These are phyloP conservation scores for Mythimna impura DNA, from an alignment of 2,888 invertebrate species.

Conservation along the genomic window DNA sequence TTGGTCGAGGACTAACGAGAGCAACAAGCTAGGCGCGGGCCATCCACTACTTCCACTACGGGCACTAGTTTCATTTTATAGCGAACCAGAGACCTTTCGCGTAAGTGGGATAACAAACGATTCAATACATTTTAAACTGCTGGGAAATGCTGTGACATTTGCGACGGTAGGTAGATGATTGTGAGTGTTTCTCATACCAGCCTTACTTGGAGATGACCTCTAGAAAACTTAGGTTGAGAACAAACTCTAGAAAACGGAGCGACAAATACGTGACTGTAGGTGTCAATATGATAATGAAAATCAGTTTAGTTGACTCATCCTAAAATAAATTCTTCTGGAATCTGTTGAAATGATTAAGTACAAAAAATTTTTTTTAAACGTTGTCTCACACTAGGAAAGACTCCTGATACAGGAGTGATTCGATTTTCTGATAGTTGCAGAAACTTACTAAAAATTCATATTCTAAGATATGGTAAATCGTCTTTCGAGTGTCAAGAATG, in stretches of 20 bases:
- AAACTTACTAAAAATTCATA: too few relatives aligned
- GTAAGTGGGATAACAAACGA: slow-evolving; percentile 24
- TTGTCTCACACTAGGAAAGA: too few relatives aligned
- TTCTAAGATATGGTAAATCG: too few relatives aligned
- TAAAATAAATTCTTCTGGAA: not conserved
- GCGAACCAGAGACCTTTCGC: slow-evolving; percentile 28
- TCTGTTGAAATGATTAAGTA: too few relatives aligned
- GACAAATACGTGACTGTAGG: not conserved
- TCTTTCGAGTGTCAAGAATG: too few relatives aligned
- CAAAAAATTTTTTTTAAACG: too few relatives aligned
- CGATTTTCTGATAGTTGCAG: too few relatives aligned
- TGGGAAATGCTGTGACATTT: slow-evolving; percentile 17
- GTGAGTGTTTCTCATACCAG: not conserved
- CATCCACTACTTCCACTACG: slow-evolving; percentile 17
- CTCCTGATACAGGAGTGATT: too few relatives aligned
- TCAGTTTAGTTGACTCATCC: not conserved
- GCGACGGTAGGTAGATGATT: not conserved
- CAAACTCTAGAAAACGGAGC: not conserved
- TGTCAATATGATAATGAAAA: not conserved
- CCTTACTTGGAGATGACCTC: slow-evolving; percentile 2
- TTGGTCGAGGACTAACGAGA: slow-evolving; percentile 45
- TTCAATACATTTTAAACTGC: slow-evolving; percentile 22
- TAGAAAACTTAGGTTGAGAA: not conserved
- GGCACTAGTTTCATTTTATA: slow-evolving; percentile 32
- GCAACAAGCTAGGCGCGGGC: slow-evolving; percentile 29